phyloP scores from a whole-genome alignment of 2,797 vertebrate species.

The Poeciliopsis turneri region DNA sequence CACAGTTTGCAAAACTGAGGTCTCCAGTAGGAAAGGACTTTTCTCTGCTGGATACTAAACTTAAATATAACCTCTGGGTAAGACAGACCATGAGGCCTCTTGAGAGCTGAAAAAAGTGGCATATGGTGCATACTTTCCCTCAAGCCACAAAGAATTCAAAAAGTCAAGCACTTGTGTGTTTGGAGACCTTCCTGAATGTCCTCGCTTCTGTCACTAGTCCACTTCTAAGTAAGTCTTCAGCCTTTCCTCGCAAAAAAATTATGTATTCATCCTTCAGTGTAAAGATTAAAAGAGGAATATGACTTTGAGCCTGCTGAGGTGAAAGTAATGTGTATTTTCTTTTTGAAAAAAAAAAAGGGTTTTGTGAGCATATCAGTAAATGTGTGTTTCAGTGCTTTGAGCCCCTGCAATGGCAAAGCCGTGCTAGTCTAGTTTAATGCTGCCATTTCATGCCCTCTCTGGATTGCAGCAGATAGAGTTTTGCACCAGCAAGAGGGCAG shows the following conservation, averaged over 20 bases:
- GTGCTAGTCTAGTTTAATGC: slow-evolving; percentile 69
- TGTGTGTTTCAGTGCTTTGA: slow-evolving; percentile 49
- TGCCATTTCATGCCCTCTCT: slow-evolving; percentile 78
- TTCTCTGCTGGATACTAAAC: slow-evolving; percentile 26
- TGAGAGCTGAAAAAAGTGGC: slow-evolving; percentile 34
- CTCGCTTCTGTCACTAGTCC: slow-evolving; percentile 53
- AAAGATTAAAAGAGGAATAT: slow-evolving; percentile 52
- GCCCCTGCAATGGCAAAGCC: slow-evolving; percentile 53
- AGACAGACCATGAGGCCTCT: slow-evolving; percentile 39
- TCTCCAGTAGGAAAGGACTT: slow-evolving; percentile 29
- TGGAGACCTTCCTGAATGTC: slow-evolving; percentile 39
- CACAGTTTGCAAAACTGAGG: slow-evolving; percentile 31
- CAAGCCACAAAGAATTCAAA: slow-evolving; percentile 33
- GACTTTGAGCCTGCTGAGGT: slow-evolving; percentile 53
- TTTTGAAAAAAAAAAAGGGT: slow-evolving; percentile 17
- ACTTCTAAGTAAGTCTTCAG: slow-evolving; percentile 32
- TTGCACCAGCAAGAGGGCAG: slow-evolving; percentile 63
- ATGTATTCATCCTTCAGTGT: slow-evolving; percentile 26
- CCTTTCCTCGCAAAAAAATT: slow-evolving; percentile 32
- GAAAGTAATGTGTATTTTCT: slow-evolving; percentile 31
- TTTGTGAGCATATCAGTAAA: slow-evolving; percentile 34
- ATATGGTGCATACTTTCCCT: slow-evolving; percentile 30
- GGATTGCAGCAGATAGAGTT: slow-evolving; percentile 73
- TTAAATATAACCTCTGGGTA: slow-evolving; percentile 44
- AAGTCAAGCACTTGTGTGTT: slow-evolving; percentile 43